Conservation (phyloP, 2,797 vertebrate genomes). For the Sarcophilus harrisii region DNA sequence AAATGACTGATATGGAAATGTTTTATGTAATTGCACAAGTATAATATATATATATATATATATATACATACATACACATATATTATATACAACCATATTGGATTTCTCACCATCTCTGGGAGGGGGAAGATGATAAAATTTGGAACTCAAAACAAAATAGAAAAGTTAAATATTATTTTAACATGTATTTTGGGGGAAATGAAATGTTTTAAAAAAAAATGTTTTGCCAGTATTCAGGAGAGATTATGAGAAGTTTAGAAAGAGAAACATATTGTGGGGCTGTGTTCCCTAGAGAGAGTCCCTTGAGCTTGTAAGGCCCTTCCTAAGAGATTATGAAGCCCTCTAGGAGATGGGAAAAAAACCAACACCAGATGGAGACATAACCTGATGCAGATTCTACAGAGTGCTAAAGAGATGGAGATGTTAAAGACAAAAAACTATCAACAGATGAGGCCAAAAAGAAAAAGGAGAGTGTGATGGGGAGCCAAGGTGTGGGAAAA, state of each 20-base stretch:
- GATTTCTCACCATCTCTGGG: background rate
- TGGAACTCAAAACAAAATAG: background rate
- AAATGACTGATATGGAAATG: background rate
- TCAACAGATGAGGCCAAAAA: background rate
- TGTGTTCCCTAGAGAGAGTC: background rate
- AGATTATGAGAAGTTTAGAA: background rate
- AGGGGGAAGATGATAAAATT: background rate
- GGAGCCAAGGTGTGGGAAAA: background rate
- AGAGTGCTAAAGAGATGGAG: background rate
- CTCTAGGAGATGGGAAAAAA: background rate
- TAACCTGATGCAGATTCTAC: background rate
- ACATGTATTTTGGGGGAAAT: background rate
- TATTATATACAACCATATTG: background rate
- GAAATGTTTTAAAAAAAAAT: background rate
- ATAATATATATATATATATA: background rate
- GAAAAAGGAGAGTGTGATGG: background rate
- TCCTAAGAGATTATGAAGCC: background rate
- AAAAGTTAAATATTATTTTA: background rate
- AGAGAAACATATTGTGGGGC: background rate
- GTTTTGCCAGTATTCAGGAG: background rate
- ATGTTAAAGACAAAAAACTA: background rate
- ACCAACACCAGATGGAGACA: background rate
- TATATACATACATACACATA: too few relatives aligned
- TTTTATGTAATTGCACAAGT: background rate
- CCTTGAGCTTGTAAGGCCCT: background rate